These are phyloP conservation scores for Drosophila kuntzei DNA, from an alignment of 2,888 invertebrate species.

Conservation along the genomic window DNA sequence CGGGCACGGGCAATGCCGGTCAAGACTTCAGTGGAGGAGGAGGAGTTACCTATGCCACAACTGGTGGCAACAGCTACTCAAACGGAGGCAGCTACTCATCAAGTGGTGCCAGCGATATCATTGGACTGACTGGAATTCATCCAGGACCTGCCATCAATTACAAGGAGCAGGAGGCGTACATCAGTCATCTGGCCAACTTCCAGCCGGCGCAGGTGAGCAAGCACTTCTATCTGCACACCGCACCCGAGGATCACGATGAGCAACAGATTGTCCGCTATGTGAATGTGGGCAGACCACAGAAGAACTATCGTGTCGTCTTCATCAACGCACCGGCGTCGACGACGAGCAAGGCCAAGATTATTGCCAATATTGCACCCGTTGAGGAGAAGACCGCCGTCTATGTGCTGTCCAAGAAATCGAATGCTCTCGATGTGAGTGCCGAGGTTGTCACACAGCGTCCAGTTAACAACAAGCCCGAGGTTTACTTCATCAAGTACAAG, in stretches of 20 bases:
- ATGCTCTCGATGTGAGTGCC: constrained; percentile 78
- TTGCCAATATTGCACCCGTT: constrained; percentile 82
- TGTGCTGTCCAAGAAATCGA: constrained; percentile 83
- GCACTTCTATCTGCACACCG: constrained; percentile 83
- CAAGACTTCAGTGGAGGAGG: background rate
- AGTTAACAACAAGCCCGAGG: constrained; percentile 82
- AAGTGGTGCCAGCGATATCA: constrained; percentile 43
- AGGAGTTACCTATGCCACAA: background rate
- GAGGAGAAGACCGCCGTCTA: constrained; percentile 85
- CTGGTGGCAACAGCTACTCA: constrained; percentile 30
- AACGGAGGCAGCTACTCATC: constrained; percentile 20
- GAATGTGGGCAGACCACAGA: constrained; percentile 81
- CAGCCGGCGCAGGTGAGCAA: constrained; percentile 81
- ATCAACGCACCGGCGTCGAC: constrained; percentile 83
- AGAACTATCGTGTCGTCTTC: constrained; percentile 84
- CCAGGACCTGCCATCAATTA: constrained; percentile 66
- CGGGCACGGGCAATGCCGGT: background rate
- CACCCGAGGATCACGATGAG: constrained; percentile 84
- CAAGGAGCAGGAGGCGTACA: constrained; percentile 68
- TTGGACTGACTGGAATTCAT: constrained; percentile 54
- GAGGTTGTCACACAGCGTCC: constrained; percentile 82
- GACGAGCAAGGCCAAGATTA: constrained; percentile 79
- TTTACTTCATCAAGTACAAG: constrained; percentile 85
- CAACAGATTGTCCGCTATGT: constrained; percentile 82
- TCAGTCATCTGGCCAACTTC: constrained; percentile 70